Percentiles rank a stretch among this genome's conserved stretches.
These are phyloP conservation scores for Peromyscus eremicus DNA, from an alignment of 2,797 vertebrate genomes.

Conservation along the genomic window DNA sequence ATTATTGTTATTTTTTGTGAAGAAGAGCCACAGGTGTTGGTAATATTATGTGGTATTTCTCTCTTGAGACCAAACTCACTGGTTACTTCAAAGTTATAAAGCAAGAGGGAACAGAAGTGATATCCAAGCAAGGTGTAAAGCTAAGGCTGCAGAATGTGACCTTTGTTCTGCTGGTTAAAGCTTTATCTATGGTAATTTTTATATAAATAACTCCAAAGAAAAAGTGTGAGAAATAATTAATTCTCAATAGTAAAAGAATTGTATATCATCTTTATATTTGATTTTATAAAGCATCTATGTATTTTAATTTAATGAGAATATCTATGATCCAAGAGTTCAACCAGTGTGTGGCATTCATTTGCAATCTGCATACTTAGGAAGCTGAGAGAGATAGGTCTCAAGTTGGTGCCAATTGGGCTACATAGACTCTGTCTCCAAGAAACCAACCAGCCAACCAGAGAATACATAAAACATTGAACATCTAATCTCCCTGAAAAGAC, in stretches of 20 bases:
- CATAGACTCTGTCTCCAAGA: neutral
- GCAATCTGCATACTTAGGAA: neutral
- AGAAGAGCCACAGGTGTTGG: conserved; percentile 49
- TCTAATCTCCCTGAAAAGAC: neutral
- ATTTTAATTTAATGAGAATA: conserved; percentile 62
- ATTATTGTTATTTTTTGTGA: conserved; percentile 51
- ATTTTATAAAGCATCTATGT: conserved; percentile 63
- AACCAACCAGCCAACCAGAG: neutral
- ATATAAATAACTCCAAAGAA: conserved; percentile 52
- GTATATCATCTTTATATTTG: conserved; percentile 51
- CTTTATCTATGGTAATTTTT: conserved; percentile 52
- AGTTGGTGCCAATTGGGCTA: neutral
- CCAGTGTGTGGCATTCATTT: neutral
- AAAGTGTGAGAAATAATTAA: conserved; percentile 29
- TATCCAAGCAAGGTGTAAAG: conserved; percentile 50
- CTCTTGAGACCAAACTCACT: conserved; percentile 62
- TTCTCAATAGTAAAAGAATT: conserved; percentile 53
- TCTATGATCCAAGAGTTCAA: conserved; percentile 22
- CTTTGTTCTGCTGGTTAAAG: conserved; percentile 58
- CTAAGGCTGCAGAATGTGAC: conserved; percentile 33
- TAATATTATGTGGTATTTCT: conserved; percentile 56
- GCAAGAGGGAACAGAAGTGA: conserved; percentile 55
- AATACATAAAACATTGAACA: conserved; percentile 2
- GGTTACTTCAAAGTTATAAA: conserved; percentile 64
- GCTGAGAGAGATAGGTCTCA: neutral